These are phyloP conservation scores for Trididemnum clinides DNA, from an alignment of 23 tunicate genomes.

Conservation along the genomic window DNA sequence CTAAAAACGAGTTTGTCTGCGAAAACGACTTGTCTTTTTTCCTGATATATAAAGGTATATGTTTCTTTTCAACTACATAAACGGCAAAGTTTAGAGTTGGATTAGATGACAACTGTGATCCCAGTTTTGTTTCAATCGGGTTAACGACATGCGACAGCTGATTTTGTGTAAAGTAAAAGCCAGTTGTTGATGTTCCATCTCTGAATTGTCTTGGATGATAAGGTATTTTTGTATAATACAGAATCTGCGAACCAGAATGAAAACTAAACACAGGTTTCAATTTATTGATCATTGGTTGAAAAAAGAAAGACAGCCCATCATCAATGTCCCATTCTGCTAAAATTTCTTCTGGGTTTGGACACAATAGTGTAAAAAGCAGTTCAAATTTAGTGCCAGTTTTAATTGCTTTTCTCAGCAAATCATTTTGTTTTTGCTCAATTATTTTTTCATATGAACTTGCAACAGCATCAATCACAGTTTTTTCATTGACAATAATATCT, in stretches of 20 bases:
- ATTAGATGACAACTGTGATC: conserved; percentile 70
- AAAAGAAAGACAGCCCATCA: conserved; percentile 7
- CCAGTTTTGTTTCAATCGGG: conserved; percentile 77
- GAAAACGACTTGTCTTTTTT: conserved; percentile 49
- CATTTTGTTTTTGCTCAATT: neutral
- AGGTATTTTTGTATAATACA: conserved; percentile 61
- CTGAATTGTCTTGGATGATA: conserved; percentile 33
- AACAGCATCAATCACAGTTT: conserved; percentile 14
- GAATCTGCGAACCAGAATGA: conserved; percentile 73
- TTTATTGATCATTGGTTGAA: conserved; percentile 56
- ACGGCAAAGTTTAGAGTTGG: conserved; percentile 93
- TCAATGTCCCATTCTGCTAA: conserved; percentile 67
- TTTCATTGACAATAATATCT: conserved; percentile 40
- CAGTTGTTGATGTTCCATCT: neutral
- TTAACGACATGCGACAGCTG: conserved; percentile 80
- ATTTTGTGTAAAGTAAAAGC: conserved; percentile 23
- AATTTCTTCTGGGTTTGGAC: conserved; percentile 62
- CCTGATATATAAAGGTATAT: conserved; percentile 59
- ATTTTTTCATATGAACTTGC: neutral
- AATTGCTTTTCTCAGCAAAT: conserved; percentile 49
- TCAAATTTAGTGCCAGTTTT: conserved; percentile 66
- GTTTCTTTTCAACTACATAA: conserved; percentile 57
- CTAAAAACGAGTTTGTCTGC: conserved; percentile 65
- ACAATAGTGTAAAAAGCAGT: conserved; percentile 61
- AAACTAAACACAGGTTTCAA: conserved; percentile 47